Evolutionary conservation across 2,797 vertebrate genomes (phyloP).

Genomic region (Perodicticus potto): DNA sequence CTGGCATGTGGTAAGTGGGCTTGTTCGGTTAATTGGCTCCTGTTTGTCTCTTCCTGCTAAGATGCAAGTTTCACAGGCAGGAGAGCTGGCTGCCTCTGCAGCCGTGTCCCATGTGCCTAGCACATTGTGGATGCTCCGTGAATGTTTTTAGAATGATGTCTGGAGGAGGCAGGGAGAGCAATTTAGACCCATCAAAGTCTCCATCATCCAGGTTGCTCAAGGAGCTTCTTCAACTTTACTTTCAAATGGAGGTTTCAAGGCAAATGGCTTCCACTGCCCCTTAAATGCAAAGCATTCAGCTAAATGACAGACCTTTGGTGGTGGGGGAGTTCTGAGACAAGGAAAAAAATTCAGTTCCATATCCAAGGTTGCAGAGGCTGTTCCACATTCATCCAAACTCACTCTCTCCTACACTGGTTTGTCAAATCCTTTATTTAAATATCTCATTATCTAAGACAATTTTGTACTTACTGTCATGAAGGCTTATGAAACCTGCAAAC

Average conservation of each 20-base stretch:
- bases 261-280: constrained; percentile 77
- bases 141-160: constrained; percentile 39
- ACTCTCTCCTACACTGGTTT: constrained; percentile 75
- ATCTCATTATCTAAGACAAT: constrained; percentile 80
- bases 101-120: neutral
- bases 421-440: constrained; percentile 80
- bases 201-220: constrained; percentile 47
- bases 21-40: neutral
- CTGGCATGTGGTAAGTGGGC: neutral
- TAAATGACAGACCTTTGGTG: constrained; percentile 73
- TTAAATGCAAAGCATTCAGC: constrained; percentile 69
- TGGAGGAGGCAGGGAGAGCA: neutral
- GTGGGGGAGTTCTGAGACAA: constrained; percentile 25
- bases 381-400: constrained; percentile 80
- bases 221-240: constrained; percentile 68
- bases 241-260: constrained; percentile 74
- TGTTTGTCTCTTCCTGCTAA: constrained; percentile 3
- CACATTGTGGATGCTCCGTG: neutral
- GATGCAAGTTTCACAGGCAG: neutral
- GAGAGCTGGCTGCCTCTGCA: neutral
- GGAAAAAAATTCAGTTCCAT: constrained; percentile 73
- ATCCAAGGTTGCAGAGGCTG: constrained; percentile 63
- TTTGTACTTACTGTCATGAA: constrained; percentile 78
- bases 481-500: constrained; percentile 75
- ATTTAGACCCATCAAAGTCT: constrained; percentile 66